Conservation (phyloP, 1,140 invertebrate species). For the Drosophila varians region DNA sequence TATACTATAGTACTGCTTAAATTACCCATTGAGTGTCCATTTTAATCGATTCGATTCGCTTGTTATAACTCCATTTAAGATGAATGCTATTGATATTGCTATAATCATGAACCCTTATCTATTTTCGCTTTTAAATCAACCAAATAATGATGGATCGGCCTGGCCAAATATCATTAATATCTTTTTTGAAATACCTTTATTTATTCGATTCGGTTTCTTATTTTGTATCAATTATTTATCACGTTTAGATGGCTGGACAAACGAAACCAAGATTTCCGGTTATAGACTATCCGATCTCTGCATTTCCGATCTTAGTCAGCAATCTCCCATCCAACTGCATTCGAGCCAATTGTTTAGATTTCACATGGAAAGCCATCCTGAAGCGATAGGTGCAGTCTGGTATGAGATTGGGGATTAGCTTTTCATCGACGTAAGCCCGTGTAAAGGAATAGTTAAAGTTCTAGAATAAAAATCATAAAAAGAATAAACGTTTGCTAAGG, state of each 20-base stretch:
- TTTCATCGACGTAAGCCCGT: conserved; percentile 51
- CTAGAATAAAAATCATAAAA: conserved; percentile 9
- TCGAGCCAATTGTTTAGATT: conserved; percentile 37
- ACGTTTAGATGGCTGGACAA: background rate
- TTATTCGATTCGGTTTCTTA: background rate
- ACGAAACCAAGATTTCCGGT: background rate
- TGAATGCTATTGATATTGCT: conserved; percentile 8
- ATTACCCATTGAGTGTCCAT: background rate
- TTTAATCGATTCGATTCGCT: background rate
- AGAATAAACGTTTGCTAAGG: background rate
- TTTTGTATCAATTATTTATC: conserved; percentile 7
- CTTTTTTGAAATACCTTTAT: background rate
- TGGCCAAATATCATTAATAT: background rate
- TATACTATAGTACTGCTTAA: conserved; percentile 8
- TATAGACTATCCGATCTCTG: too few relatives aligned
- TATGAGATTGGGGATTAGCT: conserved; percentile 35
- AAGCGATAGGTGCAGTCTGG: conserved; percentile 53
- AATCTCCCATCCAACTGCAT: conserved; percentile 41
- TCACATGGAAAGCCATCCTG: conserved; percentile 27
- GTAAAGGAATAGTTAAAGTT: conserved; percentile 53
- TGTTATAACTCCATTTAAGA: conserved; percentile 13
- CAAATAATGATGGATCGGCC: background rate
- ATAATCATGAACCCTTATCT: background rate
- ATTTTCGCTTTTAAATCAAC: background rate
- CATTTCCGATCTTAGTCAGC: background rate